These are phyloP conservation scores for Oncorhynchus nerka DNA, from an alignment of 2,113 vertebrate species.

Conservation along the genomic window DNA sequence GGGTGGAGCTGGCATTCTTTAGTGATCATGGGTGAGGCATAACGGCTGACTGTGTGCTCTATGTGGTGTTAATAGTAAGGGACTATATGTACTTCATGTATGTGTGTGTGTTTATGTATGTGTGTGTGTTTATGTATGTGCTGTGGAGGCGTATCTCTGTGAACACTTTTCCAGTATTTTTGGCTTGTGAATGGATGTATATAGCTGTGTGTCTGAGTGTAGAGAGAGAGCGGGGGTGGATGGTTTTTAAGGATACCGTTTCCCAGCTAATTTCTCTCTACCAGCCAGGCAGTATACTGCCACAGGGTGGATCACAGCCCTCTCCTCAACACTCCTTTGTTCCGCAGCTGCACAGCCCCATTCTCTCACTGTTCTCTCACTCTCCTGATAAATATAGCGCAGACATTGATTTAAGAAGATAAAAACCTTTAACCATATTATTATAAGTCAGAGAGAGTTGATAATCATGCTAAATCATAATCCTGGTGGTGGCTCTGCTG, in stretches of 20 bases:
- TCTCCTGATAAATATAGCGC: slow-evolving; percentile 22
- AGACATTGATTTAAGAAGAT: slow-evolving; percentile 39
- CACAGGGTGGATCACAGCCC: slow-evolving; percentile 22
- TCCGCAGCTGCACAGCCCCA: slow-evolving; percentile 22
- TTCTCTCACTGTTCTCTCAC: slow-evolving; percentile 5
- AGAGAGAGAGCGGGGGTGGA: neutral
- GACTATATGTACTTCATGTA: neutral
- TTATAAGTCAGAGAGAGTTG: slow-evolving; percentile 1
- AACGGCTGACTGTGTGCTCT: too few species aligned
- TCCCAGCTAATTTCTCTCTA: neutral
- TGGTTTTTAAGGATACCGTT: slow-evolving; percentile 44
- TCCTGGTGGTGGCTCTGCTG: slow-evolving; percentile 3
- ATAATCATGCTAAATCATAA: slow-evolving; percentile 23
- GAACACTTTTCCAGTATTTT: neutral
- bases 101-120: slow-evolving; percentile 11
- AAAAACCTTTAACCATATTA: slow-evolving; percentile 3
- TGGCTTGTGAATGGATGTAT: neutral
- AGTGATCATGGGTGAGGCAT: too few species aligned
- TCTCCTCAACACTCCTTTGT: slow-evolving; percentile 32
- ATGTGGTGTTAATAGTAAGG: neutral
- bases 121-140: slow-evolving; percentile 18
- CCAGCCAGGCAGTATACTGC: slow-evolving; percentile 15
- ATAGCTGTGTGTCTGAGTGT: neutral
- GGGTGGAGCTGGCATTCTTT: too few species aligned
- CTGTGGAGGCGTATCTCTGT: slow-evolving; percentile 20